phyloP scores from a whole-genome alignment of 1,140 invertebrate species.

The Helicoverpa zea region DNA sequence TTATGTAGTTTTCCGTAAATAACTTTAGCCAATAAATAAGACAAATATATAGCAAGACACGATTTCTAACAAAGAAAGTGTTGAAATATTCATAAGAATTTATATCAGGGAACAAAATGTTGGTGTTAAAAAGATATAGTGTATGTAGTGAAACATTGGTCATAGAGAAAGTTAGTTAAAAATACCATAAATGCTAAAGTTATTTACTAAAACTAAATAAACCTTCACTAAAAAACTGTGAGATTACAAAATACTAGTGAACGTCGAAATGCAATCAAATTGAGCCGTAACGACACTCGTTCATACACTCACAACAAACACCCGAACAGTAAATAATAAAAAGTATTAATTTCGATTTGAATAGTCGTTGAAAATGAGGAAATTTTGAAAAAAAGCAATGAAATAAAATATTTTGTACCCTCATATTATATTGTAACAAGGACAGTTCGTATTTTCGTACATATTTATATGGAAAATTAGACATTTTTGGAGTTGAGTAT shows the following conservation, averaged over 20 bases:
- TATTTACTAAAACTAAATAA: slow-evolving; percentile 7
- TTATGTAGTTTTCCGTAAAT: not conserved
- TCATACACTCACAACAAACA: not conserved
- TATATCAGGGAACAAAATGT: too few relatives aligned
- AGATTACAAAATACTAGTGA: slow-evolving; percentile 25
- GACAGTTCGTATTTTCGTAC: not conserved
- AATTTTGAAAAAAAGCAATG: not conserved
- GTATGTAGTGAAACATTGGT: too few relatives aligned
- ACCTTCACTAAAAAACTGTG: not conserved
- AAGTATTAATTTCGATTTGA: not conserved
- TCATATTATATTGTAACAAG: not conserved
- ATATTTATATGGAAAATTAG: not conserved
- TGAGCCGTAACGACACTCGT: not conserved
- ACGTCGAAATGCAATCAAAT: slow-evolving; percentile 20
- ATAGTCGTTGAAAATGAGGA: not conserved
- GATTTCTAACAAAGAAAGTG: too few relatives aligned
- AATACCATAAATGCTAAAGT: not conserved
- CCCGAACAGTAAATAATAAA: not conserved
- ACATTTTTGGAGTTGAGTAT: not conserved
- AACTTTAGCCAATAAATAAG: not conserved
- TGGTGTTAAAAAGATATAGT: too few relatives aligned
- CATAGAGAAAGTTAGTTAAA: too few relatives aligned
- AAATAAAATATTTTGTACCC: not conserved
- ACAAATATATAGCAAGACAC: too few relatives aligned
- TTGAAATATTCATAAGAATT: too few relatives aligned